Base-by-base conservation (phyloP, 2,113 vertebrate species). In the Aegithalos caudatus region DNA sequence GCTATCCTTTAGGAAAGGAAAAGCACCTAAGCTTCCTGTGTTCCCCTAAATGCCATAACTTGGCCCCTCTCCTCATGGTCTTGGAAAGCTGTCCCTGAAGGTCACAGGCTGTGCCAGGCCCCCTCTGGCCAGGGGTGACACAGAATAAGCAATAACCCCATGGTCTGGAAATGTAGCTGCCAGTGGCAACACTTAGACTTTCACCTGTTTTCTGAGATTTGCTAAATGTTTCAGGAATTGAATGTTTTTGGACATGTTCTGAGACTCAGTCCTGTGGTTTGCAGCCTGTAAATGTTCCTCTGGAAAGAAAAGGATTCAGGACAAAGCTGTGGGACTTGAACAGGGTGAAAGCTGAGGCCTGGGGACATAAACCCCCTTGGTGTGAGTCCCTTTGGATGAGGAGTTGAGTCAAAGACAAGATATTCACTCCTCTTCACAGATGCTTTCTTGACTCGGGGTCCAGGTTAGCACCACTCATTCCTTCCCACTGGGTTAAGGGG, bases 361-460 rank as follows among this genome's bases (percentile, higher is more conserved):
- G 45, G 65, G 14, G 28, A 6, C 9, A 23, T 18, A 54, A 84
- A 65, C 0, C 2, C 13, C 7, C 35, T 45, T 77, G 66, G 13
- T 45, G 42, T 3, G 3, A 62, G 56, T 48, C 7, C 6, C 31
- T 81, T 58, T 57, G 31, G 37, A 37, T 24, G n/a, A 48, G n/a
- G 50, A 56, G 14, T 11, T 27, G 60, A 48, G n/a, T 18, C 1
- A 9, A 81, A 71, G 54, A 24, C 53, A 33, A 64, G 56, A 13
- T 33, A 22, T 19, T 10, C 8, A 35, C 10, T 5, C 4, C 14
- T 9, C 18, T 76, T 60, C 29, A 38, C 40, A 33, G 35, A 28
- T 9, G 2, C 14, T 24, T 0, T 47, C 38, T 14, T 2, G 11
- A 3, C 29, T 35, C 44, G 21, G 27, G 22, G 15, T 29, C 28